These are phyloP conservation scores for Hydractinia symbiolongicarpus DNA, from an alignment of 30 jellyfish, hydroid and myxozoan species.

Conservation along the genomic window DNA sequence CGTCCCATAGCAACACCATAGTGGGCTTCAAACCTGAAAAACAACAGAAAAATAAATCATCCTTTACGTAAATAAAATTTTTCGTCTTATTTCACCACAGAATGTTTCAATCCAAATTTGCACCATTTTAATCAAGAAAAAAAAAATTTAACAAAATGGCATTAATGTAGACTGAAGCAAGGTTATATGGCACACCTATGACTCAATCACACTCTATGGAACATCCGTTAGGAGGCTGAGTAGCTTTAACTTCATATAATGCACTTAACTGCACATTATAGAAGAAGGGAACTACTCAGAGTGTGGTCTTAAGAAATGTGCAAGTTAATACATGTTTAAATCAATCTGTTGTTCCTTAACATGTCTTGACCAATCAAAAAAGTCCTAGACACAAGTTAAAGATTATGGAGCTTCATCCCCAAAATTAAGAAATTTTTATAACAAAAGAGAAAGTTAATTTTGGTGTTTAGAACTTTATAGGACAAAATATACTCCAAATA, in stretches of 20 bases:
- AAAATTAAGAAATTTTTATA: too few species aligned
- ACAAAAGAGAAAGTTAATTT: too few species aligned
- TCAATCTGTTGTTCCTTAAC: too few species aligned
- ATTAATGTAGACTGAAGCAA: not conserved
- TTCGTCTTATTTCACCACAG: not conserved
- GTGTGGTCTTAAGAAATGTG: slow-evolving; percentile 41
- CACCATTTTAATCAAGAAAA: not conserved
- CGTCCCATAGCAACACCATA: slow-evolving; percentile 76
- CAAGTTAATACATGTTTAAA: not conserved
- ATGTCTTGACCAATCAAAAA: too few species aligned
- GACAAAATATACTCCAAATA: too few species aligned
- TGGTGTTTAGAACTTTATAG: too few species aligned
- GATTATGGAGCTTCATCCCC: too few species aligned
- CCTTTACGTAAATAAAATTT: not conserved
- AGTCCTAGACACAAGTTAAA: too few species aligned
- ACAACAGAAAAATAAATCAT: not conserved
- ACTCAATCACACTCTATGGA: slow-evolving; percentile 37
- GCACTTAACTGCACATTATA: not conserved
- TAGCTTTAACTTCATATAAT: not conserved
- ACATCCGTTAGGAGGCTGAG: slow-evolving; percentile 13
- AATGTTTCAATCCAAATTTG: not conserved
- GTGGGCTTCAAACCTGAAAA: slow-evolving; percentile 66
- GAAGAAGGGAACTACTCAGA: slow-evolving; percentile 21
- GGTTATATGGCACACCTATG: slow-evolving; percentile 34
- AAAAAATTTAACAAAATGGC: not conserved